phyloP scores from a whole-genome alignment of 2,888 invertebrate species.

The Clostera curtula region DNA sequence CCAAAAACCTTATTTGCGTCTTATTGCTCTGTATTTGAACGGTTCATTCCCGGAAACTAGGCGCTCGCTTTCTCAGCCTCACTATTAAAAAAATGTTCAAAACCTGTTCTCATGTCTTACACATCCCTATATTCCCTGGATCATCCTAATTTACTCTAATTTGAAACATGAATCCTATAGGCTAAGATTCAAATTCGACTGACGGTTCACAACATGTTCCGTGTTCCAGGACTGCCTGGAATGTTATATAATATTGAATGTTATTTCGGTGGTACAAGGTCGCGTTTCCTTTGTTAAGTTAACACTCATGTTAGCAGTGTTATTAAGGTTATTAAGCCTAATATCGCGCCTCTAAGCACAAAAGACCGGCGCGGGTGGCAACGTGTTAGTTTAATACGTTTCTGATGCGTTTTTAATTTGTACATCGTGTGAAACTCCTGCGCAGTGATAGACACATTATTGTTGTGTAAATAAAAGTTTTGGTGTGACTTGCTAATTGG shows the following conservation, averaged over 20 bases:
- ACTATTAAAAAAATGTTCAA: slow-evolving; percentile 21
- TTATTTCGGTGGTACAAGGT: neutral
- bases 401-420: slow-evolving; percentile 70
- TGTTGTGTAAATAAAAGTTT: slow-evolving; percentile 28
- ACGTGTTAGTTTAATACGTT: slow-evolving; percentile 63
- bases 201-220: neutral
- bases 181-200: slow-evolving; percentile 9
- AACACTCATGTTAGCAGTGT: slow-evolving; percentile 11
- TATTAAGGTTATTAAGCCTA: slow-evolving; percentile 6
- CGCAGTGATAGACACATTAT: slow-evolving; percentile 62
- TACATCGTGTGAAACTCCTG: slow-evolving; percentile 63
- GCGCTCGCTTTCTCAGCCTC: slow-evolving; percentile 32
- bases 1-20: too few species aligned
- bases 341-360: slow-evolving; percentile 7
- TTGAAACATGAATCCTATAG: neutral
- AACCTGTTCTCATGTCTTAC: slow-evolving; percentile 25
- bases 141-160: slow-evolving; percentile 5
- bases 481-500: too few species aligned
- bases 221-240: slow-evolving; percentile 4
- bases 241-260: neutral
- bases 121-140: slow-evolving; percentile 34
- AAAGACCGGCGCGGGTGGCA: slow-evolving; percentile 38
- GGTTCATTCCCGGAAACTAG: too few species aligned
- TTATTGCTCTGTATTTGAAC: too few species aligned
- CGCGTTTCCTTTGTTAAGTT: neutral